phyloP scores from a whole-genome alignment of 2,888 invertebrate genomes.

The Tetragonisca angustula region DNA sequence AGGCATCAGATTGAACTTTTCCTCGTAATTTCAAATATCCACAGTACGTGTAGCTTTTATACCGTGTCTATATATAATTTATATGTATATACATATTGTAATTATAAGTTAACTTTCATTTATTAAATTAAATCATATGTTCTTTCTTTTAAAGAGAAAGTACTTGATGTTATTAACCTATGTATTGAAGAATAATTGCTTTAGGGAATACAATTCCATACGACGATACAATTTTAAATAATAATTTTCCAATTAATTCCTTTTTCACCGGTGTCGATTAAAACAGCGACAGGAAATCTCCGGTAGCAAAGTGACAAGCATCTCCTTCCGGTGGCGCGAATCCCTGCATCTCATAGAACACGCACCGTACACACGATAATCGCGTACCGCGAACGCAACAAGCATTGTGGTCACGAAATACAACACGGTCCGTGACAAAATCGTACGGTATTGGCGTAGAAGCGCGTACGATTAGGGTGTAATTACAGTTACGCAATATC shows the following conservation, averaged over 20 bases:
- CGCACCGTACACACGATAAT: conserved; percentile 9
- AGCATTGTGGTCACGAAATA: conserved; percentile 30
- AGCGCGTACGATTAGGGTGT: conserved; percentile 25
- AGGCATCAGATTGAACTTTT: not conserved
- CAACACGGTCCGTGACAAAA: conserved; percentile 28
- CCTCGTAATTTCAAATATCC: not conserved
- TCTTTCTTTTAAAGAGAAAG: too few relatives aligned
- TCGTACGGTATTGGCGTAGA: conserved; percentile 15
- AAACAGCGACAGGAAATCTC: not conserved
- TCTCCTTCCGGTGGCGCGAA: not conserved
- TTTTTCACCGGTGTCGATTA: not conserved
- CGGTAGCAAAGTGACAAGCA: not conserved
- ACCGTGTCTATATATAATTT: too few relatives aligned
- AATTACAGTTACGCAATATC: conserved; percentile 35
- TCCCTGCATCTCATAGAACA: not conserved
- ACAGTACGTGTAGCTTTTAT: too few relatives aligned
- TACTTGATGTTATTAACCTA: too few relatives aligned
- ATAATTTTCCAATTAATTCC: too few relatives aligned
- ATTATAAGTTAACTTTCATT: too few relatives aligned
- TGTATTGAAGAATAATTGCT: too few relatives aligned
- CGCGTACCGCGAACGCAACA: conserved; percentile 16
- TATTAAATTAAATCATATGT: too few relatives aligned
- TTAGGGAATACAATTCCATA: too few relatives aligned
- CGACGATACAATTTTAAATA: too few relatives aligned
- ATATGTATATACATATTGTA: too few relatives aligned